These are phyloP conservation scores for Sebastes ruberrimus DNA, from an alignment of 2,797 vertebrate species.

Conservation along the genomic window DNA sequence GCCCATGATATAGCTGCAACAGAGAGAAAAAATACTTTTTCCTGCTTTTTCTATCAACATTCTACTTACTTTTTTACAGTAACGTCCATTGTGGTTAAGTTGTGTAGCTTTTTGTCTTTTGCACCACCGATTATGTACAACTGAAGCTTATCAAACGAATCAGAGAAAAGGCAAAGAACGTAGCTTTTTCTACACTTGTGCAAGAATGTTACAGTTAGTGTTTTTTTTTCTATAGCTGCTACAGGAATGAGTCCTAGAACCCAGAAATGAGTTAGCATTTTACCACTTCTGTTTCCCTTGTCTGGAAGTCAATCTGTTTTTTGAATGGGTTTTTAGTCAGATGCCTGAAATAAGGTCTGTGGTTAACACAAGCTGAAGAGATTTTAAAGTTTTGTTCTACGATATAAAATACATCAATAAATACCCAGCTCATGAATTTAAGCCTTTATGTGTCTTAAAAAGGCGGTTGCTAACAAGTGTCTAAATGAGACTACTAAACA, in stretches of 20 bases:
- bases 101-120: not conserved
- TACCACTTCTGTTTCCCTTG: no score
- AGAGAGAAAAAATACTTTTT: not conserved
- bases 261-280: no score
- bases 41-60: not conserved
- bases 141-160: not conserved
- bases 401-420: not conserved
- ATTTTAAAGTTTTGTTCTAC: not conserved
- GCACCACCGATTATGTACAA: not conserved
- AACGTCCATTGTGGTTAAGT: not conserved
- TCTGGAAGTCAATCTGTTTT: no score
- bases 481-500: no score
- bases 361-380: not conserved
- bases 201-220: not conserved
- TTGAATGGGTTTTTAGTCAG: no score
- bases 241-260: no score
- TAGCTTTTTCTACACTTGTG: not conserved
- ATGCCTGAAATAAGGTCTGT: not conserved
- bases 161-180: not conserved
- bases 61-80: not conserved
- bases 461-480: no score
- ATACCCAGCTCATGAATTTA: not conserved
- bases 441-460: not conserved
- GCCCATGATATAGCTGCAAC: slow-evolving; percentile 91
- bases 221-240: no score